Evolutionary conservation across 2,888 invertebrate species (phyloP).

Genomic region (Hirtodrosophila histrioides): DNA sequence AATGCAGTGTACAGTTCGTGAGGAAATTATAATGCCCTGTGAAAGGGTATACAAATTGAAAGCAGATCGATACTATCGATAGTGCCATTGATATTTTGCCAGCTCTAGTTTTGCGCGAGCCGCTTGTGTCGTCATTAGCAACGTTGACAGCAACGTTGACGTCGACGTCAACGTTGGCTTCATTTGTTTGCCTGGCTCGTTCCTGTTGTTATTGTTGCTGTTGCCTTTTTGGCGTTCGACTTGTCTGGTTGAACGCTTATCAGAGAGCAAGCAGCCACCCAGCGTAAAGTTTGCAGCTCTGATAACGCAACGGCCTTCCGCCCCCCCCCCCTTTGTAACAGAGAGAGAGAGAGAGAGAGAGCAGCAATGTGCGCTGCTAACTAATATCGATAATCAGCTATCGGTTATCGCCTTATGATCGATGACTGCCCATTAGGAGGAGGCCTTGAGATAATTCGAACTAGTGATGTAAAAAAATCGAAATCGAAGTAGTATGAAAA

Average conservation of each 20-base stretch:
- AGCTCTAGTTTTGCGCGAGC: constrained; percentile 30
- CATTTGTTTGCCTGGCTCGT: constrained; percentile 45
- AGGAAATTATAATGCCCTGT: too few species aligned
- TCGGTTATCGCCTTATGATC: too few species aligned
- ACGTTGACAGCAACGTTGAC: constrained; percentile 17
- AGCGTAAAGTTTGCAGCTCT: constrained; percentile 23
- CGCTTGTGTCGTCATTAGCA: constrained; percentile 54
- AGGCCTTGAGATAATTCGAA: too few species aligned
- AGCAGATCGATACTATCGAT: too few species aligned
- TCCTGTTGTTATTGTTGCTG: constrained; percentile 16
- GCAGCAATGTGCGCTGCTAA: background rate
- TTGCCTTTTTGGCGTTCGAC: constrained; percentile 24
- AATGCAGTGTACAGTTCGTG: too few species aligned
- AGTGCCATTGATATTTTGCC: constrained; percentile 2
- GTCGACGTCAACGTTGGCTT: constrained; percentile 18
- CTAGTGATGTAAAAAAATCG: too few species aligned
- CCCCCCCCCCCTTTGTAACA: background rate
- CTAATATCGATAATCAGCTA: too few species aligned
- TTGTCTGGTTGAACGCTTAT: constrained; percentile 46
- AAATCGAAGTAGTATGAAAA: too few species aligned
- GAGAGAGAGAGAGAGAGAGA: background rate
- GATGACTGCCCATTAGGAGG: too few species aligned
- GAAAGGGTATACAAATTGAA: too few species aligned
- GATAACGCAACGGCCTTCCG: constrained; percentile 23
- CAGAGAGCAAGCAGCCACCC: constrained; percentile 30